A percentile compares a stretch with the other conserved stretches of the same genome.
These are phyloP conservation scores for Eulacestoma nigropectus DNA, from an alignment of 2,113 vertebrate genomes.

Conservation along the genomic window DNA sequence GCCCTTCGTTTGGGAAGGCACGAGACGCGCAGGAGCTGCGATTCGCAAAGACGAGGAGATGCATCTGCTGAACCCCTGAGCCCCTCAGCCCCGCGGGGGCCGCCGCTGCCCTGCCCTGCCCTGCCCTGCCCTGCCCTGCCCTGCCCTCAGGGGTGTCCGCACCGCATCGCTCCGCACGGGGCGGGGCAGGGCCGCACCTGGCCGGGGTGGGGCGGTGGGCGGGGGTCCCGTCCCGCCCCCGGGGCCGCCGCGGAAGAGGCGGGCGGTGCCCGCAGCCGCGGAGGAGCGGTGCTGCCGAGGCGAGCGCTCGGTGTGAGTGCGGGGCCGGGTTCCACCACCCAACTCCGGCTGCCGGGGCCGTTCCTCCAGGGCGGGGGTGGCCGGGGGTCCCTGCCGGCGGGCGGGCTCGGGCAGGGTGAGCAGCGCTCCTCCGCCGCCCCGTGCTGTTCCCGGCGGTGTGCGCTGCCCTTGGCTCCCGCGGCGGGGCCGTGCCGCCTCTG, in stretches of 20 bases:
- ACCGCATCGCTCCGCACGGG: neutral
- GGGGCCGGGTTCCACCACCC: neutral
- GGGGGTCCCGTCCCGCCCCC: neutral
- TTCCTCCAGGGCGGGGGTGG: neutral
- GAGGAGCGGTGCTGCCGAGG: neutral
- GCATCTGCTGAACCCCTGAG: fast-evolving
- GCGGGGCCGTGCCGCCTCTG: neutral
- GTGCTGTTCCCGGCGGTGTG: neutral
- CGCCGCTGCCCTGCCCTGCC: neutral
- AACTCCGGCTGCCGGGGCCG: neutral
- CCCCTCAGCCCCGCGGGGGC: neutral
- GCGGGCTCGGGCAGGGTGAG: neutral
- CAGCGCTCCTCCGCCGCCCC: neutral
- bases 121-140: neutral
- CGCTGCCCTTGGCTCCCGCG: neutral
- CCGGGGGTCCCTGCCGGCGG: neutral
- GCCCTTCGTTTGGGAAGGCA: fast-evolving
- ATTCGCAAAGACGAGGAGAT: fast-evolving
- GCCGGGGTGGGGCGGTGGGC: neutral
- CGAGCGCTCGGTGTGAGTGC: neutral
- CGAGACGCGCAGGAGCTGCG: neutral
- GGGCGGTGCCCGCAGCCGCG: neutral
- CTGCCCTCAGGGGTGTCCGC: neutral
- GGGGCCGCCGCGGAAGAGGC: neutral
- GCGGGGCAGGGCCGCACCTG: neutral